Conservation (phyloP, 2,113 vertebrate species). For the Cyphomyrus plagiostoma region DNA sequence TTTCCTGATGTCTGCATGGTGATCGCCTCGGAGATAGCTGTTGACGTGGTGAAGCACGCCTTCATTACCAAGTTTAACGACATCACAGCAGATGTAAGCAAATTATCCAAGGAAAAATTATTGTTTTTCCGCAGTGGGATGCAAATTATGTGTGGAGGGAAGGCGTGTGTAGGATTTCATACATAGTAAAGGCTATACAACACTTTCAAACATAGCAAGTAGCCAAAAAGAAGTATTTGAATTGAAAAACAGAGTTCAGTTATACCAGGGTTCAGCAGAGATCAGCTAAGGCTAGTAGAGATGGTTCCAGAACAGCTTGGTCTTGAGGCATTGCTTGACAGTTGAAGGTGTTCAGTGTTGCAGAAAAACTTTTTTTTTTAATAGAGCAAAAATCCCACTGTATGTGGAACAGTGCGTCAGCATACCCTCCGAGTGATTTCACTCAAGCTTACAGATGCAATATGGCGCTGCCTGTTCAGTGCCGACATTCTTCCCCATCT, state of each 20-base stretch:
- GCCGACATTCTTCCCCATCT: neutral
- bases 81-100: conserved; percentile 91
- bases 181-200: neutral
- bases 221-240: neutral
- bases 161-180: neutral
- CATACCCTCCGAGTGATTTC: neutral
- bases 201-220: neutral
- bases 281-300: neutral
- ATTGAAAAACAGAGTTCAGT: neutral
- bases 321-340: neutral
- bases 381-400: neutral
- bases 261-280: neutral
- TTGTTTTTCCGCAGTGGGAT: neutral
- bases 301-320: neutral
- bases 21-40: conserved; percentile 85
- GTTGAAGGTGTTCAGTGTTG: neutral
- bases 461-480: neutral
- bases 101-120: neutral
- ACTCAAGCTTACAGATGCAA: neutral
- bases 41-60: conserved; percentile 95
- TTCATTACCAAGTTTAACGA: conserved; percentile 99
- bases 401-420: neutral
- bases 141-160: neutral
- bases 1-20: conserved; percentile 97
- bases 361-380: neutral